These are phyloP conservation scores for Pristionchus arcanus DNA, from an alignment of 2,888 invertebrate species.

Conservation along the genomic window DNA sequence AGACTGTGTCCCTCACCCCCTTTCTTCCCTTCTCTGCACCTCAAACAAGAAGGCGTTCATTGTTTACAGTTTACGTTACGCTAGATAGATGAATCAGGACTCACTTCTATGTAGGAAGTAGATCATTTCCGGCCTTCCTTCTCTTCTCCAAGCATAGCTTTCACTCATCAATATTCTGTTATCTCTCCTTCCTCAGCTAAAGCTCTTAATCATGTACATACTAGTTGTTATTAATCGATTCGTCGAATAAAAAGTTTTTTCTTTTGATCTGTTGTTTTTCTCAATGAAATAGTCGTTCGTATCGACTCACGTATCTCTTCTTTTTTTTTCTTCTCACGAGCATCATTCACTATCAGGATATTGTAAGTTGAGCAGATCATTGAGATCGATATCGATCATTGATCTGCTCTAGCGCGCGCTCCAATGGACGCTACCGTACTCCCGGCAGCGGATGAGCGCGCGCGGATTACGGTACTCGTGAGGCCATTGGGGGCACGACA, in stretches of 20 bases:
- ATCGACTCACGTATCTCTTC: conserved; percentile 18
- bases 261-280: not conserved
- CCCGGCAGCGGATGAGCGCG: conserved; percentile 36
- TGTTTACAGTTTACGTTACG: conserved; percentile 50
- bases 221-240: conserved; percentile 25
- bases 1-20: not conserved
- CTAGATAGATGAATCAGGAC: not conserved
- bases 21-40: not conserved
- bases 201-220: conserved; percentile 37
- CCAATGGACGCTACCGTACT: conserved; percentile 38
- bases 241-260: not conserved
- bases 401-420: not conserved
- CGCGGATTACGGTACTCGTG: conserved; percentile 54
- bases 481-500: conserved; percentile 37
- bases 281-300: conserved; percentile 12
- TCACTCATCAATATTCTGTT: not conserved
- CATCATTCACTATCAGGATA: not conserved
- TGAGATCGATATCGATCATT: conserved; percentile 17
- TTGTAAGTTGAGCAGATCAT: conserved; percentile 1
- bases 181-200: not conserved
- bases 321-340: not conserved
- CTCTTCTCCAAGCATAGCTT: conserved; percentile 5
- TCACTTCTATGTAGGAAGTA: not conserved
- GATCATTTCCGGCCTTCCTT: not conserved
- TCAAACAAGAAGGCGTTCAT: not conserved